Conservation (phyloP, 1,140 invertebrate species). For the Caenorhabditis brenneri region DNA sequence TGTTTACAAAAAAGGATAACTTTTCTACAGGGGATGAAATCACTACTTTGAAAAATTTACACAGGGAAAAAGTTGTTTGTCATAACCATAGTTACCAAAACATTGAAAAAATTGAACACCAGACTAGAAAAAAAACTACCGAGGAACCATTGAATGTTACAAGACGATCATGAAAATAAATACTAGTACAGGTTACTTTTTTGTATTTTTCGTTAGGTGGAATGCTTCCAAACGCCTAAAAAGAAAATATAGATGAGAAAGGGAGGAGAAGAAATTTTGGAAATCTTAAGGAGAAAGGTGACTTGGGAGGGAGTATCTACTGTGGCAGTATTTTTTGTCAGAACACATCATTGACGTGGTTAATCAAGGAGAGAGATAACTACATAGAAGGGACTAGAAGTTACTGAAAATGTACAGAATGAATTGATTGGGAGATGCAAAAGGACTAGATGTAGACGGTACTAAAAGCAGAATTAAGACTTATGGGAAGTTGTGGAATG, state of each 20-base stretch:
- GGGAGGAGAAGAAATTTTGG: not conserved
- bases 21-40: not conserved
- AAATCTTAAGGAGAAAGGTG: not conserved
- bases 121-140: not conserved
- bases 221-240: not conserved
- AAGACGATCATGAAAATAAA: not conserved
- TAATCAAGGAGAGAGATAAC: not conserved
- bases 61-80: not conserved
- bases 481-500: not conserved
- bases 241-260: not conserved
- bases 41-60: not conserved
- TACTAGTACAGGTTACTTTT: not conserved
- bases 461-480: not conserved
- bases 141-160: not conserved
- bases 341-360: conserved; percentile 24
- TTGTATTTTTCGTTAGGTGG: not conserved
- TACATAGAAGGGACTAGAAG: not conserved
- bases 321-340: not conserved
- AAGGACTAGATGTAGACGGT: not conserved
- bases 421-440: not conserved
- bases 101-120: not conserved
- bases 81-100: not conserved
- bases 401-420: not conserved
- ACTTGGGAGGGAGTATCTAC: not conserved
- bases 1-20: not conserved